Conservation (phyloP, 2,888 invertebrate genomes). For the Drosophila pegasa region DNA sequence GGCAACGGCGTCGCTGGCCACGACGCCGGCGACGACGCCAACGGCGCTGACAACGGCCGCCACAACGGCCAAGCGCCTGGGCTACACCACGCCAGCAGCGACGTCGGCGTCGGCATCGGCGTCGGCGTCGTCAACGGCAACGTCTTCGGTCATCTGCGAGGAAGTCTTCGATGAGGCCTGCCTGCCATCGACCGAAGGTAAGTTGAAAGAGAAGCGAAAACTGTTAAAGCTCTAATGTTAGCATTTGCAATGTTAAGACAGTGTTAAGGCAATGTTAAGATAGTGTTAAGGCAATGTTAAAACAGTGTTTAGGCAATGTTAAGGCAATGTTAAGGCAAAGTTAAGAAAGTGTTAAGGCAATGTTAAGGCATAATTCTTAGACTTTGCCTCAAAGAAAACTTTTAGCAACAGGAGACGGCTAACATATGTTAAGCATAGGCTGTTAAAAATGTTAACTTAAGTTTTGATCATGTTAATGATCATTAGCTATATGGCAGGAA, state of each 20-base stretch:
- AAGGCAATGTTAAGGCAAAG: background rate
- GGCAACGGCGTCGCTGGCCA: conserved; percentile 61
- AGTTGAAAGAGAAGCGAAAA: conserved; percentile 72
- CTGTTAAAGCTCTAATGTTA: no score
- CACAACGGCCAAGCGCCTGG: conserved; percentile 46
- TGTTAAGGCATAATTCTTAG: no score
- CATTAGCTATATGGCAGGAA: background rate
- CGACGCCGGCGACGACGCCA: conserved; percentile 60
- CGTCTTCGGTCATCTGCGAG: conserved; percentile 88
- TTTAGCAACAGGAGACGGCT: background rate
- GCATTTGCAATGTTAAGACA: background rate
- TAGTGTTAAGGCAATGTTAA: background rate
- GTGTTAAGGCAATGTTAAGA: background rate
- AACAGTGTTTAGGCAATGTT: background rate
- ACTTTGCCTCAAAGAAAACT: background rate
- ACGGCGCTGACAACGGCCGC: conserved; percentile 56
- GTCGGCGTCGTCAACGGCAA: conserved; percentile 62
- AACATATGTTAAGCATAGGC: background rate
- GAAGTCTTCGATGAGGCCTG: conserved; percentile 94
- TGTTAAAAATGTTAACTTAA: background rate
- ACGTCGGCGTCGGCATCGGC: conserved; percentile 51
- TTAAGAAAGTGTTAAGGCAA: background rate
- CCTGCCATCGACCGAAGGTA: conserved; percentile 93
- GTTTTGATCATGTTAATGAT: background rate
- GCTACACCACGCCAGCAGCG: conserved; percentile 60